A percentile compares a stretch with the other conserved stretches of the same genome.
These are phyloP conservation scores for Colletes collaris DNA, from an alignment of 2,888 invertebrate species.

Conservation along the genomic window DNA sequence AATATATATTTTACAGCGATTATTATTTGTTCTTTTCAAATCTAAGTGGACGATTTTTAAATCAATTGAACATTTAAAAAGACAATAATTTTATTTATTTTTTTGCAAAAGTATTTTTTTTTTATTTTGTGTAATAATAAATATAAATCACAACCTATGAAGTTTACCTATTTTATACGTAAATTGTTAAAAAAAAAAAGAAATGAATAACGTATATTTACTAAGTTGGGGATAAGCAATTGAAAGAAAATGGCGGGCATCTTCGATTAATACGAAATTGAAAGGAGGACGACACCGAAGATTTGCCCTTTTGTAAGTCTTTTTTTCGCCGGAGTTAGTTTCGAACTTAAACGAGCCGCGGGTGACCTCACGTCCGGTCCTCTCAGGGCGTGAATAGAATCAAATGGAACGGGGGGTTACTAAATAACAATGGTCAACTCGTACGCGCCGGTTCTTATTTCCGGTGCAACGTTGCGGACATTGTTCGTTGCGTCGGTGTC, in stretches of 20 bases:
- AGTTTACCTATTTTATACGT: too few relatives aligned
- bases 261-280: background rate
- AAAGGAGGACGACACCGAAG: slow-evolving; percentile 3
- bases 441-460: slow-evolving; percentile 81
- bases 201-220: too few relatives aligned
- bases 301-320: slow-evolving; percentile 26
- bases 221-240: too few relatives aligned
- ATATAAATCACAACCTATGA: too few relatives aligned
- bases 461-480: slow-evolving; percentile 75
- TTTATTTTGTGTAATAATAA: too few relatives aligned
- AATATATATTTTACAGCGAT: too few relatives aligned
- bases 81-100: too few relatives aligned
- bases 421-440: slow-evolving; percentile 82
- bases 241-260: background rate
- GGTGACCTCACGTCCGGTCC: slow-evolving; percentile 79
- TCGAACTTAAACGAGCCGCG: slow-evolving; percentile 81
- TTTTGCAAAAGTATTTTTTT: too few relatives aligned
- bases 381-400: slow-evolving; percentile 77
- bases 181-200: too few relatives aligned
- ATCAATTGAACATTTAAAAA: too few relatives aligned
- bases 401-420: slow-evolving; percentile 80
- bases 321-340: slow-evolving; percentile 53
- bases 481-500: slow-evolving; percentile 61
- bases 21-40: too few relatives aligned
- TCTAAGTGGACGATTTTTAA: too few relatives aligned